Conservation (phyloP, 2,888 invertebrate genomes). For the Ganaspis brasiliensis region DNA sequence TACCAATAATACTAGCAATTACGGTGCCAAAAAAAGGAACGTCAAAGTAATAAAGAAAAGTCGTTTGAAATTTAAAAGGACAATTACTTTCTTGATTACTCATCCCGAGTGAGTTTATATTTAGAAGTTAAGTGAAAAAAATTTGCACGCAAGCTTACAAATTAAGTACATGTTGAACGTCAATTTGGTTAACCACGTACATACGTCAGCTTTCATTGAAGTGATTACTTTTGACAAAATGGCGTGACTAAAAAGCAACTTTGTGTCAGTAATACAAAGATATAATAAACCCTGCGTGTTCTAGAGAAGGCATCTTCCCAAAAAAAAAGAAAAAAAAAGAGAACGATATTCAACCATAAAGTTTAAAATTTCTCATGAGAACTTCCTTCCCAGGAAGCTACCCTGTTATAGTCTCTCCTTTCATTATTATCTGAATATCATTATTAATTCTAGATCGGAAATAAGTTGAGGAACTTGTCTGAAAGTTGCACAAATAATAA, state of each 20-base stretch:
- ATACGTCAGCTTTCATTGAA: constrained; percentile 30
- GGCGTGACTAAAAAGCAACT: constrained; percentile 29
- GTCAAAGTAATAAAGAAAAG: background rate
- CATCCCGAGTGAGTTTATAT: background rate
- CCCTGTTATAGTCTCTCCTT: background rate
- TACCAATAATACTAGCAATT: no score
- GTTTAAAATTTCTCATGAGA: background rate
- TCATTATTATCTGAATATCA: constrained; percentile 20
- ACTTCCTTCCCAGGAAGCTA: constrained; percentile 21
- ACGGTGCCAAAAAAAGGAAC: background rate
- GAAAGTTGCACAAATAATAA: constrained; percentile 3
- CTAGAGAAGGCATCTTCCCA: constrained; percentile 20
- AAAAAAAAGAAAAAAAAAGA: constrained; percentile 21
- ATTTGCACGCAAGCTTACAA: constrained; percentile 19
- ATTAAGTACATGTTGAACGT: constrained; percentile 23
- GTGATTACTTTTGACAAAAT: constrained; percentile 42
- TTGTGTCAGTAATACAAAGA: constrained; percentile 32
- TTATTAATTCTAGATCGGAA: constrained; percentile 15
- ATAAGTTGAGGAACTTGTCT: constrained; percentile 1
- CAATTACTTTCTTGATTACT: constrained; percentile 1
- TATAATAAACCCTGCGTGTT: constrained; percentile 39
- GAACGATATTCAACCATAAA: background rate
- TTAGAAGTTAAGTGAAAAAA: constrained; percentile 14
- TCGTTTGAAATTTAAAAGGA: background rate
- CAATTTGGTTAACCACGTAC: constrained; percentile 31